Conservation (phyloP, 2,888 invertebrate genomes). For the Eugnorisma glareosa region DNA sequence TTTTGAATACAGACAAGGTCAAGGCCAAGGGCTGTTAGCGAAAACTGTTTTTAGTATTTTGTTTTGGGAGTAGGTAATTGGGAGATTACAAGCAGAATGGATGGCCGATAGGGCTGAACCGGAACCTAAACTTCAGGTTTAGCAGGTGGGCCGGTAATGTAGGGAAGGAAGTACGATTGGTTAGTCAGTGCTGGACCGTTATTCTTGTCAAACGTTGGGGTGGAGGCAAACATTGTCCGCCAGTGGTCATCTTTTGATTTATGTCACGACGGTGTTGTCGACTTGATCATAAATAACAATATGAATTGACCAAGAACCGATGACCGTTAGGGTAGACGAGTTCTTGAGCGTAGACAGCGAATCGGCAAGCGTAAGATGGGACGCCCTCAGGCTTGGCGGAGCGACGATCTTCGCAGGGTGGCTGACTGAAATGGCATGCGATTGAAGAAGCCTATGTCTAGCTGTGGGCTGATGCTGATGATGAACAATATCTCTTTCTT, state of each 20-base stretch:
- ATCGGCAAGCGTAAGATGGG: too few species aligned
- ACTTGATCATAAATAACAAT: background rate
- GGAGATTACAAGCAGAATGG: background rate
- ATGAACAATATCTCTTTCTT: background rate
- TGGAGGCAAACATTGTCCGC: background rate
- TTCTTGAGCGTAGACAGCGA: too few species aligned
- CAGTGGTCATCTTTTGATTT: background rate
- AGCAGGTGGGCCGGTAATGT: background rate
- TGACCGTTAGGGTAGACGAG: too few species aligned
- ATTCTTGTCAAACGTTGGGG: background rate
- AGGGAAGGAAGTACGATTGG: background rate
- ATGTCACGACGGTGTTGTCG: background rate
- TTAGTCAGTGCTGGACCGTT: background rate
- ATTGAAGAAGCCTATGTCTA: too few species aligned
- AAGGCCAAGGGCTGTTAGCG: background rate
- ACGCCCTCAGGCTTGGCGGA: too few species aligned
- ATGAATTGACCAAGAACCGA: too few species aligned
- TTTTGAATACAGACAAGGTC: background rate
- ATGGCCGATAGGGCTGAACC: background rate
- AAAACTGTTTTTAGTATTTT: background rate
- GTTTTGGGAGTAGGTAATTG: background rate
- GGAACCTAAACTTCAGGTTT: too few species aligned
- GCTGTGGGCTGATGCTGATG: too few species aligned
- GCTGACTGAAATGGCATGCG: too few species aligned
- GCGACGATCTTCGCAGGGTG: too few species aligned